A percentile compares a stretch with the other conserved stretches of the same genome.
These are phyloP conservation scores for Odontocolon sp. DNA, from an alignment of 2,888 invertebrate species.

Conservation along the genomic window DNA sequence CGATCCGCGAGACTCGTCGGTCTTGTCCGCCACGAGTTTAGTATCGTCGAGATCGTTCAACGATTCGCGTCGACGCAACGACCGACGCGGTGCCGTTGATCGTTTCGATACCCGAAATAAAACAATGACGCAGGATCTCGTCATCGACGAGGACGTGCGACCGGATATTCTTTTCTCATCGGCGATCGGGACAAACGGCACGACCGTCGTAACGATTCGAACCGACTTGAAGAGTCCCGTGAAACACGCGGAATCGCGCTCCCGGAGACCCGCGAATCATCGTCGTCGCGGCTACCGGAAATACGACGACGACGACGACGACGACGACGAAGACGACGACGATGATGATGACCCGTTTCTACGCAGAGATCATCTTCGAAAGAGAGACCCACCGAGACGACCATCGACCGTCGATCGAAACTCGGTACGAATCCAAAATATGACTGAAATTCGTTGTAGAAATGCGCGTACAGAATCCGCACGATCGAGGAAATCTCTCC, in stretches of 20 bases:
- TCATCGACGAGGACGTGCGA: conserved; percentile 19
- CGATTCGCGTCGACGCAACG: conserved; percentile 33
- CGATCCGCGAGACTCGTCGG: conserved; percentile 54
- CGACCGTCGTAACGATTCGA: conserved; percentile 73
- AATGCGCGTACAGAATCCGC: no score
- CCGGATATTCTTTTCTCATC: conserved; percentile 59
- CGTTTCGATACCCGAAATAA: neutral
- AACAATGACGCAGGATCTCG: conserved; percentile 12
- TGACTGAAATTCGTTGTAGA: no score
- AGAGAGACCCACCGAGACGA: conserved; percentile 59
- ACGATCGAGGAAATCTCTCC: no score
- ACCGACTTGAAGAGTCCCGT: conserved; percentile 63
- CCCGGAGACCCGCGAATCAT: conserved; percentile 63
- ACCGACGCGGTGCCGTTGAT: neutral
- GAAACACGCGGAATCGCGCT: conserved; percentile 57
- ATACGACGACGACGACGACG: conserved; percentile 67
- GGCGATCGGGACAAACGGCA: conserved; percentile 70
- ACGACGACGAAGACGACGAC: conserved; percentile 65
- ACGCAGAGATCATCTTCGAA: conserved; percentile 39
- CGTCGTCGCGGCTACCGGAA: conserved; percentile 61
- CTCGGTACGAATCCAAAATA: conserved; percentile 69
- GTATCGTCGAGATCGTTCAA: conserved; percentile 51
- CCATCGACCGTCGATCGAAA: conserved; percentile 76
- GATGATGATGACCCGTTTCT: conserved; percentile 48
- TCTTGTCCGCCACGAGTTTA: conserved; percentile 49